These are phyloP conservation scores for Hemibagrus wyckioides DNA, from an alignment of 2,113 vertebrate species.

Conservation along the genomic window DNA sequence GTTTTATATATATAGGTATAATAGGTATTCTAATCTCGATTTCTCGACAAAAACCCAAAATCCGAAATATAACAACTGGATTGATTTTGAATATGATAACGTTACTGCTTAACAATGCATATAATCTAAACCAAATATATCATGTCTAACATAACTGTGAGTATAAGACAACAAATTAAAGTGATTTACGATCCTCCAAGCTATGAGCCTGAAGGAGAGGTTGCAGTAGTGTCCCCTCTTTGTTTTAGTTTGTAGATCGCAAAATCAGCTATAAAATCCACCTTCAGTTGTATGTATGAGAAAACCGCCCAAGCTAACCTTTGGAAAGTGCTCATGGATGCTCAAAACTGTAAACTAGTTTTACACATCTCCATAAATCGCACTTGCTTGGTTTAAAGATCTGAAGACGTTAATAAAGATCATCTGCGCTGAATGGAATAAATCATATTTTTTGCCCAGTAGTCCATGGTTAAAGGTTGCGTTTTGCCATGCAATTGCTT, in stretches of 20 bases:
- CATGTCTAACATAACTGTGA: constrained; percentile 76
- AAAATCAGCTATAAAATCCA: constrained; percentile 68
- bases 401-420: constrained; percentile 79
- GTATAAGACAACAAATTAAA: constrained; percentile 85
- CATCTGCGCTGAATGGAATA: constrained; percentile 80
- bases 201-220: constrained; percentile 79
- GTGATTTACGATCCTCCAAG: constrained; percentile 87
- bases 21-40: not conserved
- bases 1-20: no score
- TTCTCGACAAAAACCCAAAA: constrained; percentile 40
- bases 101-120: constrained; percentile 72
- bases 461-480: constrained; percentile 87
- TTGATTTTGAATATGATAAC: constrained; percentile 59
- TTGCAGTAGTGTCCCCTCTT: constrained; percentile 68
- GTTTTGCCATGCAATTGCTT: constrained; percentile 94
- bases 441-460: constrained; percentile 83
- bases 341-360: constrained; percentile 65
- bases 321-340: constrained; percentile 67
- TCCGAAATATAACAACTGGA: constrained; percentile 59
- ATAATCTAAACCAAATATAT: constrained; percentile 83
- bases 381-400: constrained; percentile 59
- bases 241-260: constrained; percentile 66
- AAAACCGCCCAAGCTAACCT: constrained; percentile 68
- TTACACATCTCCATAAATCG: constrained; percentile 58
- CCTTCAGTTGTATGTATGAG: constrained; percentile 62